Conservation (phyloP, 2,888 invertebrate species). For the Archaeoteleia sp. region DNA sequence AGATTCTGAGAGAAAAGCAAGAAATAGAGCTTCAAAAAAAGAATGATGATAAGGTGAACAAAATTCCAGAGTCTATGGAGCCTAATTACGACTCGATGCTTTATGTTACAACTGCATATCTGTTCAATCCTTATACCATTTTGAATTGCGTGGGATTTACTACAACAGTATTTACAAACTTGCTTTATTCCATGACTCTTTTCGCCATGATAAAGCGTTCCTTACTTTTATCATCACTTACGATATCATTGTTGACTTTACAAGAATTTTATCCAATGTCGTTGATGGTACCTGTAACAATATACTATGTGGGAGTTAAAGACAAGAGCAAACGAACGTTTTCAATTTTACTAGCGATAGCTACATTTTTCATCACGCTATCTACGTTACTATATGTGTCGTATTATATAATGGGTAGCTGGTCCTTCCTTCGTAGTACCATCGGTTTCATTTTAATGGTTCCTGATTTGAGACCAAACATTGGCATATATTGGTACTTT, state of each 20-base stretch:
- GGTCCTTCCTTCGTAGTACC: conserved; percentile 72
- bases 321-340: conserved; percentile 76
- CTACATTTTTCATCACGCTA: conserved; percentile 77
- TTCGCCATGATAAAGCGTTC: conserved; percentile 82
- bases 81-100: conserved; percentile 65
- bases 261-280: conserved; percentile 90
- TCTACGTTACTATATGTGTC: conserved; percentile 79
- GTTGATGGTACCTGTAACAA: conserved; percentile 87
- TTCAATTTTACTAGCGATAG: conserved; percentile 76
- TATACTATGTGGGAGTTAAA: conserved; percentile 80
- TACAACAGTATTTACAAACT: conserved; percentile 92
- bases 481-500: conserved; percentile 99
- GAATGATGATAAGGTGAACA: conserved; percentile 31
- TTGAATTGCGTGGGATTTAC: conserved; percentile 92
- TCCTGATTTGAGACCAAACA: conserved; percentile 96
- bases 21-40: conserved; percentile 52
- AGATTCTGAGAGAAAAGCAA: conserved; percentile 62
- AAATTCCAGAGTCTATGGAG: conserved; percentile 51
- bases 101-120: conserved; percentile 85
- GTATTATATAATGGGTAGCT: conserved; percentile 80
- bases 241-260: conserved; percentile 86
- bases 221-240: conserved; percentile 79
- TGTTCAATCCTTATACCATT: conserved; percentile 92
- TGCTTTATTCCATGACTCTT: conserved; percentile 84
- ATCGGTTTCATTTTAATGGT: conserved; percentile 85